Base-by-base conservation (phyloP, 2,113 vertebrate species). In the Ageneiosus marmoratus region DNA sequence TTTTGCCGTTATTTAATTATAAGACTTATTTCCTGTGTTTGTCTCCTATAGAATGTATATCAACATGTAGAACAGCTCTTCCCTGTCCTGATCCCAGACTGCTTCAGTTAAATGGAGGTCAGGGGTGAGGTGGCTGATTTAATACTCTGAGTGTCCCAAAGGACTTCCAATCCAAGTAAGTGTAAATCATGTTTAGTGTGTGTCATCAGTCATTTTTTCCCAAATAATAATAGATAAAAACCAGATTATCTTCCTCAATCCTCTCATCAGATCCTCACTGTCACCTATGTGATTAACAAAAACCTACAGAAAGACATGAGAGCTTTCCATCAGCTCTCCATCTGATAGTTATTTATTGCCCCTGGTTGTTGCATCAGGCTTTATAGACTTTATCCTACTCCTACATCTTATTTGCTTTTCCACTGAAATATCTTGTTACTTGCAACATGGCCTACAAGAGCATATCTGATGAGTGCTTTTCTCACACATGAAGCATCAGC, bases 31-130 rank as follows among this genome's bases (percentile, higher is more conserved):
- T 41, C 37, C 5, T 41, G 37, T 41, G 37, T 41, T 41, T 41
- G 37, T 41, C 37, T 41, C 37, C 37, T 41, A 3, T 41, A 41
- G 37, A 41, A 41, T 5, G 37, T 41, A 2, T 41, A 41, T 3
- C 3, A 3, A 3, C 37, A 41, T 41, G 37, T 41, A 41, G 37
- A 41, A 41, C 3, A 3, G 37, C 37, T 41, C 37, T 41, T 41
- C 37, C 37, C 37, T 41, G 37, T 76, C 32, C 32, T 55, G 50
- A 55, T 76, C 29, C 50, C 29, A 76, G 50, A 76, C 32, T 55
- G 18, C 73, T 76, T 75, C 29, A 76, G 50, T 76, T 76, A 55
- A 29, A 76, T 55, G 29, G 73, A 55, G 29, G 50, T 76, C 73
- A 76, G 20, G 29, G 50, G 50, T 55, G 50, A 37, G 51, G 18